A percentile compares a stretch with the other conserved stretches of the same genome.
Evolutionary conservation across 1,140 invertebrate genomes (phyloP).

Genomic region (Argopecten irradians): DNA sequence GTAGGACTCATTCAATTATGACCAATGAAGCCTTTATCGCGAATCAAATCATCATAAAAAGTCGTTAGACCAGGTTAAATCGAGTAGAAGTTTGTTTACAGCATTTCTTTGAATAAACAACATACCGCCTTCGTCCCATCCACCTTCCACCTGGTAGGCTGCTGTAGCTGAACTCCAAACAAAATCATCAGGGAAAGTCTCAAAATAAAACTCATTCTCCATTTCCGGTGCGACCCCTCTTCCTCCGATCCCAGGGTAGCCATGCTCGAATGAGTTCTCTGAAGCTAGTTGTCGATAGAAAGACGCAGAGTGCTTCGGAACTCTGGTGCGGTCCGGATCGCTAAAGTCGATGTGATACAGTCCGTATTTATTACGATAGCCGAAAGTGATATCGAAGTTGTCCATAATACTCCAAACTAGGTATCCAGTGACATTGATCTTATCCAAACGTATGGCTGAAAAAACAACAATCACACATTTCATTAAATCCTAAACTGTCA

Average conservation of each 20-base stretch:
- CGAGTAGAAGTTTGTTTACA: no score
- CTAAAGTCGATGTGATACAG: slow-evolving; percentile 85
- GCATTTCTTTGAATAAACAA: no score
- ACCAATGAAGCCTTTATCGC: no score
- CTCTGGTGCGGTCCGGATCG: slow-evolving; percentile 81
- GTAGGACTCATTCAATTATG: no score
- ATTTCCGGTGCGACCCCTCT: slow-evolving; percentile 51
- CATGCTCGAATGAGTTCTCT: slow-evolving; percentile 55
- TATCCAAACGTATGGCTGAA: slow-evolving; percentile 82
- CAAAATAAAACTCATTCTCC: slow-evolving; percentile 53
- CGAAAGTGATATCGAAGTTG: slow-evolving; percentile 86
- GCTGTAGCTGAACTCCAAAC: slow-evolving; percentile 74
- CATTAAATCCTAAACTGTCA: not conserved
- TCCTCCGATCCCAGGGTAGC: slow-evolving; percentile 56
- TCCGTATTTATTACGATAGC: slow-evolving; percentile 82
- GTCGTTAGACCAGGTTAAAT: no score
- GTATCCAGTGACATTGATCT: slow-evolving; percentile 83
- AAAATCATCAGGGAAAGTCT: slow-evolving; percentile 70
- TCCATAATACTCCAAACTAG: slow-evolving; percentile 87
- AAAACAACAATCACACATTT: slow-evolving; percentile 31
- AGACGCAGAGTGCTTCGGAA: slow-evolving; percentile 83
- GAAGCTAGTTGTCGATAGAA: slow-evolving; percentile 56
- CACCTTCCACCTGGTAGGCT: slow-evolving; percentile 76
- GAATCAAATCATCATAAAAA: no score
- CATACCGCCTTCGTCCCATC: slow-evolving; percentile 71